phyloP scores from a whole-genome alignment of 2,113 vertebrate species.

The Actenoides hombroni region DNA sequence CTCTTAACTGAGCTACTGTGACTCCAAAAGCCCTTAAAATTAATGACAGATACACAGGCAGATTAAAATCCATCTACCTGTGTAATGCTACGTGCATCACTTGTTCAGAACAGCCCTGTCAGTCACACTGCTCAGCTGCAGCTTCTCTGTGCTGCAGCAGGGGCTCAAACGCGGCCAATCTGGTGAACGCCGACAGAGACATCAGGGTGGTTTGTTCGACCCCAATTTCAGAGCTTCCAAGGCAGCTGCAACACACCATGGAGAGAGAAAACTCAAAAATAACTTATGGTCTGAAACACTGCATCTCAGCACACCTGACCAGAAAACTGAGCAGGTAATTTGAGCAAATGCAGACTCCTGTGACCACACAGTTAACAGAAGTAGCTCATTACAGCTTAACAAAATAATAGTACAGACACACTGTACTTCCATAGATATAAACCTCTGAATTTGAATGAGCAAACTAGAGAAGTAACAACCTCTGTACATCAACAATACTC shows the following conservation, averaged over 20 bases:
- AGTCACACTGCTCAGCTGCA: not conserved
- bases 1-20: not conserved
- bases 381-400: not conserved
- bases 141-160: not conserved
- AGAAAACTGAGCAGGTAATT: not conserved
- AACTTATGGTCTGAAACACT: not conserved
- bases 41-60: not conserved
- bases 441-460: not conserved
- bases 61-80: not conserved
- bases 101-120: not conserved
- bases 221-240: constrained; percentile 1
- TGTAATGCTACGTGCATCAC: not conserved
- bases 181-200: not conserved
- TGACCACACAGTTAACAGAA: not conserved
- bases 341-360: not conserved
- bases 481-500: not conserved
- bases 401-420: not conserved
- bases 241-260: not conserved
- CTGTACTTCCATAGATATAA: not conserved
- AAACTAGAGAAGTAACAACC: not conserved
- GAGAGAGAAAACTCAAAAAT: not conserved
- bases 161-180: not conserved
- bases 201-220: not conserved
- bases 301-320: not conserved
- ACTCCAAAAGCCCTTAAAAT: constrained; percentile 25